Percentiles rank a stretch among this genome's conserved stretches.
Conservation (phyloP, 2,888 invertebrate species). For the Atethmia centrago region DNA sequence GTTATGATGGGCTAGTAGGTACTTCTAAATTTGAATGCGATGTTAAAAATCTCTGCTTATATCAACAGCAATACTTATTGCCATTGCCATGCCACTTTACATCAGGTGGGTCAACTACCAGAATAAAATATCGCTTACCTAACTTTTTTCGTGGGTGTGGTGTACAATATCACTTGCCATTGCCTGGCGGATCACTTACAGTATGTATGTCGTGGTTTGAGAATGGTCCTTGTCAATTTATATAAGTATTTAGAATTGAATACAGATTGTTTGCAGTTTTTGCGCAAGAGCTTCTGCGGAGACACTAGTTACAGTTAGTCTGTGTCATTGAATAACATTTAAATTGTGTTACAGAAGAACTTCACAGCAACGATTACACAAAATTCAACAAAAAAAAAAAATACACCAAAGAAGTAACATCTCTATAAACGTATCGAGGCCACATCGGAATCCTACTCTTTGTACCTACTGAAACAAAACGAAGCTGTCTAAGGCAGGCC, state of each 20-base stretch:
- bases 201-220: neutral
- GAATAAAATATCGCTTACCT: neutral
- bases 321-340: neutral
- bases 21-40: no score
- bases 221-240: neutral
- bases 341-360: neutral
- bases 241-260: neutral
- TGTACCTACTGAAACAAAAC: slow-evolving; percentile 46
- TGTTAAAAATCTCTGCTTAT: no score
- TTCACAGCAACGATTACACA: neutral
- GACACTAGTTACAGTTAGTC: neutral
- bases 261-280: neutral
- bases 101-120: neutral
- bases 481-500: slow-evolving; percentile 65
- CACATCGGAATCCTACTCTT: slow-evolving; percentile 50
- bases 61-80: no score
- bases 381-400: neutral
- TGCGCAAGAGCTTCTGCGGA: neutral
- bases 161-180: neutral
- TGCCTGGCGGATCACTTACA: neutral
- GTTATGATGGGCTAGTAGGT: neutral
- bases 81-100: no score
- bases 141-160: neutral
- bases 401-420: slow-evolving; percentile 5
- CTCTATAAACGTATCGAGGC: slow-evolving; percentile 46